Percentiles rank a stretch among this genome's conserved stretches.
These are phyloP conservation scores for Zaprionus capensis DNA, from an alignment of 1,140 invertebrate species.

Conservation along the genomic window DNA sequence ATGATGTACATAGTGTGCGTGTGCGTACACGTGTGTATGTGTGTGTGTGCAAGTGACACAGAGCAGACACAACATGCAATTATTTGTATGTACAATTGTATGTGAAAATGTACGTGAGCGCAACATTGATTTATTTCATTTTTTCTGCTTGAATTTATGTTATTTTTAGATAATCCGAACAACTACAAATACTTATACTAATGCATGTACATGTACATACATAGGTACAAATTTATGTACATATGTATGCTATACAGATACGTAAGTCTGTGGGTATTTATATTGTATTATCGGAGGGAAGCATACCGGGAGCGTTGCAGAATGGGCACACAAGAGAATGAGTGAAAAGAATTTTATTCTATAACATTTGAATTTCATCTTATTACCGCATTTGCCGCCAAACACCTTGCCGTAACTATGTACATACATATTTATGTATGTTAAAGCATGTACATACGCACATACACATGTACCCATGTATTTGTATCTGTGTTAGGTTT, in stretches of 20 bases:
- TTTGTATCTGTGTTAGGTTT: background rate
- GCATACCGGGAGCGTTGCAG: background rate
- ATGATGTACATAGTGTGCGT: background rate
- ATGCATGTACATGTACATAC: background rate
- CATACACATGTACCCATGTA: conserved; percentile 2
- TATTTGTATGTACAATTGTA: conserved; percentile 23
- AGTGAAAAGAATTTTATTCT: background rate
- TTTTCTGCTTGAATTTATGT: conserved; percentile 28
- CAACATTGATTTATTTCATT: conserved; percentile 36
- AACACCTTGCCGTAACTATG: conserved; percentile 2
- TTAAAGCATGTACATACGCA: background rate
- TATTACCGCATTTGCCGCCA: conserved; percentile 33
- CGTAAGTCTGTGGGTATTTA: conserved; percentile 6
- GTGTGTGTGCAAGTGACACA: conserved; percentile 1
- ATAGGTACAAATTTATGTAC: no score
- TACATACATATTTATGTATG: background rate
- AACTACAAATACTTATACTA: conserved; percentile 1
- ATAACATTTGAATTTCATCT: background rate
- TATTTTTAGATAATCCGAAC: conserved; percentile 39
- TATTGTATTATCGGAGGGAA: conserved; percentile 8
- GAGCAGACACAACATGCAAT: background rate
- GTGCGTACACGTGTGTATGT: background rate
- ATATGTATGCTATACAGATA: background rate
- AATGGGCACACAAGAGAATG: conserved; percentile 9
- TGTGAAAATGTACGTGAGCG: background rate